Conservation (phyloP, 2,888 invertebrate species). For the Campopleginae sp. region DNA sequence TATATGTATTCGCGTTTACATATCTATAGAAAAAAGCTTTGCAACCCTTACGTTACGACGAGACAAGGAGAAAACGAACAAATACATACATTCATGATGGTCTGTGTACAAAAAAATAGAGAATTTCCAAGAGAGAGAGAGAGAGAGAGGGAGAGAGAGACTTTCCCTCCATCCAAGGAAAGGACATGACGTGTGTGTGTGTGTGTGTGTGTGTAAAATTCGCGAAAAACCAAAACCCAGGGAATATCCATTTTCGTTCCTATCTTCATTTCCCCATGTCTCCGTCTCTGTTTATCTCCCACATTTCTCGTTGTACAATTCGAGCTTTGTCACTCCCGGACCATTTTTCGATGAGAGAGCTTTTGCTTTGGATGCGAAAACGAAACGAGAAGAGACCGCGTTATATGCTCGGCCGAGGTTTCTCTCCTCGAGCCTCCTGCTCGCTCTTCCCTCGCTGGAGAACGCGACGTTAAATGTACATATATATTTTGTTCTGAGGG, state of each 20-base stretch:
- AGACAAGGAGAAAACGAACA: slow-evolving; percentile 60
- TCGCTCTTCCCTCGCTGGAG: slow-evolving; percentile 10
- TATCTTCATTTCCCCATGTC: slow-evolving; percentile 54
- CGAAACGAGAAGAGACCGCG: slow-evolving; percentile 41
- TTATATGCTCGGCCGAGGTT: slow-evolving; percentile 37
- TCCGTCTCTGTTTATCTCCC: slow-evolving; percentile 39
- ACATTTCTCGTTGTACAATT: slow-evolving; percentile 18
- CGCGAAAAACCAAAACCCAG: slow-evolving; percentile 80
- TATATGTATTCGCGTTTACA: background rate
- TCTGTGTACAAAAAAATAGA: slow-evolving; percentile 18
- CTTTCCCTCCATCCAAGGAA: slow-evolving; percentile 20
- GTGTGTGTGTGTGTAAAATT: slow-evolving; percentile 71
- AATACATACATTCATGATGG: background rate
- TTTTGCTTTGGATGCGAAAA: slow-evolving; percentile 32
- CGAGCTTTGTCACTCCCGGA: slow-evolving; percentile 51
- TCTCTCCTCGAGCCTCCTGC: slow-evolving; percentile 24
- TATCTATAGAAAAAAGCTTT: slow-evolving; percentile 16
- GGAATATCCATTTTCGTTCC: slow-evolving; percentile 71
- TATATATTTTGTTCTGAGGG: slow-evolving; percentile 31
- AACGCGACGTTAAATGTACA: slow-evolving; percentile 4
- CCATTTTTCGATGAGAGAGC: slow-evolving; percentile 18
- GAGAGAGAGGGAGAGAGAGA: slow-evolving; percentile 11
- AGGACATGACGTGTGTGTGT: slow-evolving; percentile 73
- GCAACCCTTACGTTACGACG: slow-evolving; percentile 83
- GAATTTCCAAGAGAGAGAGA: slow-evolving; percentile 27